These are phyloP conservation scores for Pyrrhia umbra DNA, from an alignment of 2,888 invertebrate species.

Conservation along the genomic window DNA sequence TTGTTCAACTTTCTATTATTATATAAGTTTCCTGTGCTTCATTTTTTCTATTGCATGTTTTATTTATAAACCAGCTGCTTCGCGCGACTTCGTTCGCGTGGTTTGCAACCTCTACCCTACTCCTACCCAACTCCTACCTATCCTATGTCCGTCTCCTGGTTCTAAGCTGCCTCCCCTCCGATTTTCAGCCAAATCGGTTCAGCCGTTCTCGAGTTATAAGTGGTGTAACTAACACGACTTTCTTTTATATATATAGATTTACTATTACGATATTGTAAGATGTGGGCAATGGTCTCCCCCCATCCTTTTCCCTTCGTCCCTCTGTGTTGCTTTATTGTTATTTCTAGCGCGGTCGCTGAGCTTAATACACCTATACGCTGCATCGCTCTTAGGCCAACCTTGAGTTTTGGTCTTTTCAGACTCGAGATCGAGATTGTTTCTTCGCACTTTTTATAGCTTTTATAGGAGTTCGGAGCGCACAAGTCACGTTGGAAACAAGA, in stretches of 20 bases:
- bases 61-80: too few relatives aligned
- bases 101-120: too few relatives aligned
- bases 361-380: not conserved
- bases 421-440: not conserved
- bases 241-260: too few relatives aligned
- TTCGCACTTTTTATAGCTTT: slow-evolving; percentile 50
- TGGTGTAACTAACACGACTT: too few relatives aligned
- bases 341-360: not conserved
- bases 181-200: too few relatives aligned
- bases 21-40: slow-evolving; percentile 10
- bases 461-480: slow-evolving; percentile 44
- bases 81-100: too few relatives aligned
- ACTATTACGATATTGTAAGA: too few relatives aligned
- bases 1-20: slow-evolving; percentile 21
- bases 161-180: too few relatives aligned
- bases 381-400: not conserved
- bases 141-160: too few relatives aligned
- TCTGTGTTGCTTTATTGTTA: not conserved
- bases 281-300: slow-evolving; percentile 1
- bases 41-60: slow-evolving; percentile 24
- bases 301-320: not conserved
- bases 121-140: too few relatives aligned
- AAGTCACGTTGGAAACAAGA: slow-evolving; percentile 30
- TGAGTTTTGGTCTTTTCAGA: not conserved
- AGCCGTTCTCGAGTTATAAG: too few relatives aligned